These are phyloP conservation scores for Ectemnius cavifrons DNA, from an alignment of 2,888 invertebrate genomes.

Conservation along the genomic window DNA sequence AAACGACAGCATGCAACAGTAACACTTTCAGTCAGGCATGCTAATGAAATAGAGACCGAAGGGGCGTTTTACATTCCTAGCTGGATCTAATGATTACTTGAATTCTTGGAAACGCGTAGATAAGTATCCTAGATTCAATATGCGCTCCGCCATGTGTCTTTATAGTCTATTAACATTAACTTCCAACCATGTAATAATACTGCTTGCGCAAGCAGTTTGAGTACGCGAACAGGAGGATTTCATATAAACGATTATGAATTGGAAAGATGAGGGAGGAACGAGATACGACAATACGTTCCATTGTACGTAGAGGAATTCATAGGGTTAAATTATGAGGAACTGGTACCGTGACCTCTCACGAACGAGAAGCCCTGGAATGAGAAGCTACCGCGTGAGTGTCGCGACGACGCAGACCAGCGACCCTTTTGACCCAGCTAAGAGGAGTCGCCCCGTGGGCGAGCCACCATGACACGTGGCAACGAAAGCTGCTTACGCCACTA, in stretches of 20 bases:
- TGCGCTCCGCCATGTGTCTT: not conserved
- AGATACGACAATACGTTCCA: conserved; percentile 8
- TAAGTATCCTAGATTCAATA: too few relatives aligned
- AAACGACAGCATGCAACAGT: too few relatives aligned
- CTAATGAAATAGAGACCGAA: too few relatives aligned
- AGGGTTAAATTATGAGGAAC: conserved; percentile 13
- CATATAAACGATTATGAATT: too few relatives aligned
- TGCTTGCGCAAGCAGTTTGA: too few relatives aligned
- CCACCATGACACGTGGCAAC: not conserved
- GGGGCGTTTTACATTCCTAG: too few relatives aligned
- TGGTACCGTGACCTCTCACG: conserved; percentile 13
- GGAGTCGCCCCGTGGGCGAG: conserved; percentile 10
- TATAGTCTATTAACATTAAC: not conserved
- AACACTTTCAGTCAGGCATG: too few relatives aligned
- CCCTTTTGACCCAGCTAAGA: conserved; percentile 8
- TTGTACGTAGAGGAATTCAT: conserved; percentile 17
- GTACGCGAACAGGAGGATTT: too few relatives aligned
- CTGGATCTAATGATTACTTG: too few relatives aligned
- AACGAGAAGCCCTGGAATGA: conserved; percentile 31
- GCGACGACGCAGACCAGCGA: conserved; percentile 13
- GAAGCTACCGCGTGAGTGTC: conserved; percentile 25
- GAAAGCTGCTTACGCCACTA: not conserved
- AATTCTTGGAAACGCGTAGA: too few relatives aligned
- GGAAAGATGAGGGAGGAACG: conserved; percentile 1
- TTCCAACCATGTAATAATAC: too few relatives aligned